phyloP scores from a whole-genome alignment of 1,140 invertebrate species.

The Drosophila ficusphila region DNA sequence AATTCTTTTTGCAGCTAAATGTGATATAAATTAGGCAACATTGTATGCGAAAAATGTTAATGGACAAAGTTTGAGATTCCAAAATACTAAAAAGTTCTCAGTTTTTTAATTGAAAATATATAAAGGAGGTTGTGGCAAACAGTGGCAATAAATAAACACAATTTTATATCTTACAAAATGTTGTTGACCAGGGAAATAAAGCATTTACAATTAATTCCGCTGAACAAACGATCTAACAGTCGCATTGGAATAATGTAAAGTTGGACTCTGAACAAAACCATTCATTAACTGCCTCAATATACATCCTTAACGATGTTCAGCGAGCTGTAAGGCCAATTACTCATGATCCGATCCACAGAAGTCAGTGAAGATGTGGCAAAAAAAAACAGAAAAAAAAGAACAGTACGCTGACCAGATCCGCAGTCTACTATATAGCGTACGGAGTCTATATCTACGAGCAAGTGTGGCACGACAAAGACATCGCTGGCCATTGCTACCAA shows the following conservation, averaged over 20 bases:
- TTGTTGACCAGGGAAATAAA: background rate
- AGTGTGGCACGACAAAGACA: slow-evolving; percentile 41
- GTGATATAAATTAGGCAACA: background rate
- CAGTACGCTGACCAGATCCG: slow-evolving; percentile 5
- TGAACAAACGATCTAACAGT: background rate
- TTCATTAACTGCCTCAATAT: background rate
- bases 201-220: background rate
- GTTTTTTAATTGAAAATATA: no score
- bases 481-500: slow-evolving; percentile 33
- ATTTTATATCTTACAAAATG: no score
- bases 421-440: no score
- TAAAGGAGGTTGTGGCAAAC: no score
- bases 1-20: background rate
- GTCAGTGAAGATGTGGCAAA: background rate
- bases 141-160: no score
- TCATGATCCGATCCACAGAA: background rate
- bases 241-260: background rate
- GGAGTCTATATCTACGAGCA: background rate
- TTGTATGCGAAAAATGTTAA: no score
- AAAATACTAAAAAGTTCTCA: no score
- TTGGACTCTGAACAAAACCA: background rate
- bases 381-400: no score
- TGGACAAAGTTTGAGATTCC: no score
- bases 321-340: slow-evolving; percentile 8
- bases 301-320: slow-evolving; percentile 9